phyloP scores from a whole-genome alignment of 2,113 vertebrate genomes.

The Picathartes gymnocephalus region DNA sequence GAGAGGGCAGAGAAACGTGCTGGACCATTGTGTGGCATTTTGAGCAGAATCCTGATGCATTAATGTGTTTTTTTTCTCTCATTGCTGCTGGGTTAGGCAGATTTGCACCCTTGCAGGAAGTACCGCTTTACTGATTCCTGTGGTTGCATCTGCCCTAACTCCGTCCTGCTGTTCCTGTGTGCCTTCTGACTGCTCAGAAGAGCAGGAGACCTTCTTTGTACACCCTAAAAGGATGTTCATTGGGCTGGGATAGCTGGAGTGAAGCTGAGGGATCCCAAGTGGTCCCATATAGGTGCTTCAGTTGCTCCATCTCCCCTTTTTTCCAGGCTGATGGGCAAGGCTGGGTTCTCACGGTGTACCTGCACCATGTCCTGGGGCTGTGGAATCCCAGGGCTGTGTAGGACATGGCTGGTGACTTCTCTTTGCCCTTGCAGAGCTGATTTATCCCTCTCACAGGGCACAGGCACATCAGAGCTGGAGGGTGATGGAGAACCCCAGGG shows the following conservation, averaged over 20 bases:
- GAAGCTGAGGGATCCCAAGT: not conserved
- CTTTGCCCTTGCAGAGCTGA: not conserved
- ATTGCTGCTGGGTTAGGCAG: not conserved
- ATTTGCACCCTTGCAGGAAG: accelerated
- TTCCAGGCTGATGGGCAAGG: not conserved
- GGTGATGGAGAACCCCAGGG: not conserved
- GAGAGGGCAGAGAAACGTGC: not conserved
- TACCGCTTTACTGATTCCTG: accelerated
- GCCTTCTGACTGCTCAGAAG: not conserved
- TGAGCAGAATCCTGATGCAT: not conserved
- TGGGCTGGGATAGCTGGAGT: not conserved
- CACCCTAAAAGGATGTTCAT: accelerated
- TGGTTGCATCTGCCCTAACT: not conserved
- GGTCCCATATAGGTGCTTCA: not conserved
- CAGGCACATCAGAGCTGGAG: not conserved
- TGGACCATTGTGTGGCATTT: accelerated
- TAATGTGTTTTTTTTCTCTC: not conserved
- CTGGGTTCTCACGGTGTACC: not conserved
- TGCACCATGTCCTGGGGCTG: not conserved
- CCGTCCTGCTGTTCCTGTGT: not conserved
- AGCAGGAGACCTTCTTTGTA: not conserved
- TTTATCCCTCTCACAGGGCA: not conserved
- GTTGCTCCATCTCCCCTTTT: not conserved
- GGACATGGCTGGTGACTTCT: not conserved
- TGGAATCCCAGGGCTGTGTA: not conserved